Evolutionary conservation across 2,888 invertebrate species (phyloP), one percentile per base, ranked within the genome.

Genomic region (Agrypnus murinus): DNA sequence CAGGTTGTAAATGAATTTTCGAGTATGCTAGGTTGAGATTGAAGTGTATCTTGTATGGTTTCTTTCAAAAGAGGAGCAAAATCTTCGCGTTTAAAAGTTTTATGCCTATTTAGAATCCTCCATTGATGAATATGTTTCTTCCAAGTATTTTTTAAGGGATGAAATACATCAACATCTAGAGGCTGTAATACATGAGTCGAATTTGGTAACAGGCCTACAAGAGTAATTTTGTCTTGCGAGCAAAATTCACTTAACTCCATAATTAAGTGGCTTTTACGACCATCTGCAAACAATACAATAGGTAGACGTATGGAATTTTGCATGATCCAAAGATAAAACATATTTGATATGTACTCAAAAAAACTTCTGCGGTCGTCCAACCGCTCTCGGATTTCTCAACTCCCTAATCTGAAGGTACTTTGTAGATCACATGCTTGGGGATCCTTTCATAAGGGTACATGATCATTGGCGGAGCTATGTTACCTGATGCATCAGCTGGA

Each of bases 361-460:
- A 63, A 2, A 77, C 79, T 73, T 81, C 81, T 0, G 78, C 74
- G 8, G 81, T 85, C 84, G 83, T 87, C 86, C 86, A 86, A 7
- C 85, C 85, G 62, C 73, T 82, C 8, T 86, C 84, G 81, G 80
- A 83, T 73, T 78, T 82, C 67, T 84, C 84, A 25, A 84, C 63
- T 46, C 80, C 79, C 84, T 84, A 86, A 10, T 73, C 77, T 71
- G 74, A 57, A 58, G 83, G 82, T 48, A 83, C 75, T 43, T 71
- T 75, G 46, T 68, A 43, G 7, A 74, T 72, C 31, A 82, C 66
- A 57, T 66, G 65, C 60, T 68, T 58, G 10, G 81, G 82, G 17
- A 83, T 75, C 43, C 81, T 75, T 69, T 81, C 71, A 69, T 83
- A 82, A 31, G 74, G 65, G 65, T 78, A 83, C 25, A 83, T 72